Conservation (phyloP, 2,113 vertebrate genomes). For the Carettochelys insculpta region DNA sequence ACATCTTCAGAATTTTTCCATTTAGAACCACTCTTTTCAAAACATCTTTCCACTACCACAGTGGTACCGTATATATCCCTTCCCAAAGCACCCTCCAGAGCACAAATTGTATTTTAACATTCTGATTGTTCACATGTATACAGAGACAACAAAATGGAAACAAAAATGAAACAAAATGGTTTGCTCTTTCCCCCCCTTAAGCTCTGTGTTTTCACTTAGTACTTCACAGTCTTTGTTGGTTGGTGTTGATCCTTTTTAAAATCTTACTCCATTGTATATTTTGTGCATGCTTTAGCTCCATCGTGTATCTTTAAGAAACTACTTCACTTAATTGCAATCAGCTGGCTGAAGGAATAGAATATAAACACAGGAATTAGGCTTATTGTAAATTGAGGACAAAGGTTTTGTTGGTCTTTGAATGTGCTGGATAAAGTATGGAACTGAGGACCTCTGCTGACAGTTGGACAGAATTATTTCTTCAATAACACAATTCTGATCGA, state of each 20-base stretch:
- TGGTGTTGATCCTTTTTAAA: background rate
- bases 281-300: background rate
- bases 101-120: background rate
- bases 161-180: background rate
- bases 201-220: background rate
- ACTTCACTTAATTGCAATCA: background rate
- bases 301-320: background rate
- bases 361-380: background rate
- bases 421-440: background rate
- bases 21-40: background rate
- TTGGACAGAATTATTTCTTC: background rate
- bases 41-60: background rate
- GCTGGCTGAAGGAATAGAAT: background rate
- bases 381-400: background rate
- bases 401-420: background rate
- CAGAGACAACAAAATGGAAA: too few relatives aligned
- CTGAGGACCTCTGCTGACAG: constrained; percentile 5
- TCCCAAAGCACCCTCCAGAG: background rate
- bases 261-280: background rate
- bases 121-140: background rate
- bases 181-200: background rate
- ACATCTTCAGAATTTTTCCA: background rate
- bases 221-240: background rate
- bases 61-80: background rate
- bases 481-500: too few relatives aligned